phyloP scores from a whole-genome alignment of 2,113 vertebrate species.

The Oryzias curvinotus region DNA sequence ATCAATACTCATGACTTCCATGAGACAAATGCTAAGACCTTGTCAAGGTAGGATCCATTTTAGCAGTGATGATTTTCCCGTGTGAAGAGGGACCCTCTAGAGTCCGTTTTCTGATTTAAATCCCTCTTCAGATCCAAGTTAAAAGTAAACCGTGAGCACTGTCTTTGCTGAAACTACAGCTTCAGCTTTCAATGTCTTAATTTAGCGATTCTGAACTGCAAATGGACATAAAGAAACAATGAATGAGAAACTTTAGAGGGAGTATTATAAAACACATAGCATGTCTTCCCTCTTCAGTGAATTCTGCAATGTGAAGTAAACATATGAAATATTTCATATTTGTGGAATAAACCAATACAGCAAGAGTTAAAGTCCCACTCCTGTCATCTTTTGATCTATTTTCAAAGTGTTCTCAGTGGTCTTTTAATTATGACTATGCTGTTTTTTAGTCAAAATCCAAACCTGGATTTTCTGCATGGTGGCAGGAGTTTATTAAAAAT shows the following conservation, averaged over 20 bases:
- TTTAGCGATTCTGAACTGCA: neutral
- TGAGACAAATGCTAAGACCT: conserved; percentile 71
- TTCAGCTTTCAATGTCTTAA: conserved; percentile 7
- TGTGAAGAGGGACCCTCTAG: conserved; percentile 42
- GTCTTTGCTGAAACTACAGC: neutral
- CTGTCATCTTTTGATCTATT: no score
- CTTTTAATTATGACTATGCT: no score
- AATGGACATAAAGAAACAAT: conserved; percentile 18
- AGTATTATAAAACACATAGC: conserved; percentile 26
- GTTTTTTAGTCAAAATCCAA: neutral
- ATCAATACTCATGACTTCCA: conserved; percentile 68
- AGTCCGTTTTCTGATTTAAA: conserved; percentile 25
- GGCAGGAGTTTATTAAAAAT: no score
- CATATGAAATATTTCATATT: neutral
- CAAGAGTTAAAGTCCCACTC: no score
- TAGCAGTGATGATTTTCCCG: conserved; percentile 60
- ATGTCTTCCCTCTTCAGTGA: conserved; percentile 11
- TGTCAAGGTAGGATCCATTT: conserved; percentile 46
- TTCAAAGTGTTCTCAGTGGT: no score
- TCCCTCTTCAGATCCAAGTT: neutral
- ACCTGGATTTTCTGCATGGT: no score
- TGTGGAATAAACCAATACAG: neutral
- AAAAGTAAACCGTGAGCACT: neutral
- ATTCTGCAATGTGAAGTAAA: conserved; percentile 18
- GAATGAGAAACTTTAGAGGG: conserved; percentile 12